Conservation (phyloP, 2,888 invertebrate genomes). For the Pycnomerus fuliginosus region DNA sequence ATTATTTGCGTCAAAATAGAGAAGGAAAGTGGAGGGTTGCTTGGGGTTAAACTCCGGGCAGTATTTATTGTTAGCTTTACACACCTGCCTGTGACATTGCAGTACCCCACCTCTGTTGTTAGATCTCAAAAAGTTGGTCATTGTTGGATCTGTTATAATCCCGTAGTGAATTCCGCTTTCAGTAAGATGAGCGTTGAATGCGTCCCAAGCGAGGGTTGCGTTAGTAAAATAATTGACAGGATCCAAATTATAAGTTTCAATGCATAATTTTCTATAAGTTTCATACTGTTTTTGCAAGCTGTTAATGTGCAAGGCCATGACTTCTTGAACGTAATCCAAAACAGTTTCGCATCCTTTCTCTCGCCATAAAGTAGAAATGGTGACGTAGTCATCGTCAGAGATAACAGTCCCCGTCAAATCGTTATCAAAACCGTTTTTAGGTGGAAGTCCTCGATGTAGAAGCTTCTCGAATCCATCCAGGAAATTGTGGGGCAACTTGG, state of each 20-base stretch:
- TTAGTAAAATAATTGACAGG: neutral
- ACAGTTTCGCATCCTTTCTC: too few relatives aligned
- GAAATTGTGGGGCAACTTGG: too few relatives aligned
- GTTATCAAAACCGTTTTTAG: too few relatives aligned
- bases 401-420: too few relatives aligned
- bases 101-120: neutral
- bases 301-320: too few relatives aligned
- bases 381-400: too few relatives aligned
- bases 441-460: too few relatives aligned
- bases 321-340: too few relatives aligned
- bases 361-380: too few relatives aligned
- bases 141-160: neutral
- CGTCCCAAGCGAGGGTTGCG: neutral
- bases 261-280: too few relatives aligned
- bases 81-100: neutral
- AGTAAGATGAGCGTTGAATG: neutral
- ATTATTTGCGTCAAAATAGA: slow-evolving; percentile 1
- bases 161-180: neutral
- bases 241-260: slow-evolving; percentile 2
- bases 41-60: neutral
- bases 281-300: too few relatives aligned
- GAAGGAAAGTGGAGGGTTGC: neutral
- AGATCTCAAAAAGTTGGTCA: neutral
- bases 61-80: neutral
- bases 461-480: too few relatives aligned